Evolutionary conservation across 2,797 vertebrate species (phyloP).

Genomic region (Pseudocheirus occidentalis): DNA sequence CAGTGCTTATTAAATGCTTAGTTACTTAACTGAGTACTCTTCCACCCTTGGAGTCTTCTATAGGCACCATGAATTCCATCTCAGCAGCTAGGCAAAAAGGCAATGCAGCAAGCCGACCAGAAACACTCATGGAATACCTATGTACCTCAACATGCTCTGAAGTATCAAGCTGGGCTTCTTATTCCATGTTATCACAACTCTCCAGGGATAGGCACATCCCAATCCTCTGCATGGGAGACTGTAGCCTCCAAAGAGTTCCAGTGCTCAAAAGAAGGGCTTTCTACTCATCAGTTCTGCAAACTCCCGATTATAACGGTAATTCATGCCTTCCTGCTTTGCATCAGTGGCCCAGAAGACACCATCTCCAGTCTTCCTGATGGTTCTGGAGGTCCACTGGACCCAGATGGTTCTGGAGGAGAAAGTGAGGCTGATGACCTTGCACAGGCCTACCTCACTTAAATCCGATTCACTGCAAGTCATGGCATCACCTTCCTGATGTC

Average conservation of each 20-base stretch:
- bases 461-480: too few species aligned
- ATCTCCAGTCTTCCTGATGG: too few species aligned
- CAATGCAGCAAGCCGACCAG: not conserved
- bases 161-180: not conserved
- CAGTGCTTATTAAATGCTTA: not conserved
- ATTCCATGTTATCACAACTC: not conserved
- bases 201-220: not conserved
- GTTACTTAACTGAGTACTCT: not conserved
- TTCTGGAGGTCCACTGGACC: too few species aligned
- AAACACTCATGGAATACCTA: not conserved
- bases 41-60: not conserved
- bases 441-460: too few species aligned
- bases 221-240: not conserved
- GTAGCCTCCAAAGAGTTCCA: not conserved
- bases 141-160: not conserved
- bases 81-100: not conserved
- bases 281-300: not conserved
- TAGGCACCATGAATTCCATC: not conserved
- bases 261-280: not conserved
- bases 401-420: too few species aligned
- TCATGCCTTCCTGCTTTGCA: not conserved
- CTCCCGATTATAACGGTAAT: not conserved
- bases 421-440: too few species aligned
- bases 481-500: too few species aligned
- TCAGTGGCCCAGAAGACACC: not conserved